Conservation (phyloP, 2,888 invertebrate genomes). For the Campoletis raptor region DNA sequence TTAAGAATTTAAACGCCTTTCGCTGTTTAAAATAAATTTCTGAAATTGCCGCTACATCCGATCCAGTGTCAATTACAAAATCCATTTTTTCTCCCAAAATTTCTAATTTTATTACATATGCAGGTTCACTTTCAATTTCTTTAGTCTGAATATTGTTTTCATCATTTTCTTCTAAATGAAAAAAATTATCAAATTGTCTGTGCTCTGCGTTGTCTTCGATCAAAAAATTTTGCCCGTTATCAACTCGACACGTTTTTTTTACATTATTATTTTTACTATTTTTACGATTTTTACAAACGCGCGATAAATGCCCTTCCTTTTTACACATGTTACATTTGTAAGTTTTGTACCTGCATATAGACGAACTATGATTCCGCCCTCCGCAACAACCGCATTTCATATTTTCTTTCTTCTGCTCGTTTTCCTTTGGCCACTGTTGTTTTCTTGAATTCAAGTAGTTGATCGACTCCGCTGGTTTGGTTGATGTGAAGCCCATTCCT, state of each 20-base stretch:
- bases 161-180: too few relatives aligned
- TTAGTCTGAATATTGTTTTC: too few relatives aligned
- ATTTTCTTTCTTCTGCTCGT: not conserved
- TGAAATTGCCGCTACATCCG: conserved; percentile 64
- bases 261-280: too few relatives aligned
- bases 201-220: too few relatives aligned
- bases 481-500: too few relatives aligned
- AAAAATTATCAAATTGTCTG: too few relatives aligned
- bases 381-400: conserved; percentile 20
- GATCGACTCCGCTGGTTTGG: too few relatives aligned
- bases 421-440: too few relatives aligned
- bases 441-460: too few relatives aligned
- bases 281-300: not conserved
- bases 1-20: not conserved
- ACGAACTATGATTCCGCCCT: not conserved
- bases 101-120: conserved; percentile 3
- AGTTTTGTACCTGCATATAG: not conserved
- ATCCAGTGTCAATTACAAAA: conserved; percentile 68
- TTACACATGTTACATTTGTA: conserved; percentile 10
- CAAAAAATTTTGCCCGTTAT: too few relatives aligned
- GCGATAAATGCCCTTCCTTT: not conserved
- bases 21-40: not conserved
- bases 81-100: conserved; percentile 20
- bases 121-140: too few relatives aligned
- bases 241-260: too few relatives aligned